phyloP scores from a whole-genome alignment of 2,113 vertebrate species.

The Cyanoramphus novaezelandiae region DNA sequence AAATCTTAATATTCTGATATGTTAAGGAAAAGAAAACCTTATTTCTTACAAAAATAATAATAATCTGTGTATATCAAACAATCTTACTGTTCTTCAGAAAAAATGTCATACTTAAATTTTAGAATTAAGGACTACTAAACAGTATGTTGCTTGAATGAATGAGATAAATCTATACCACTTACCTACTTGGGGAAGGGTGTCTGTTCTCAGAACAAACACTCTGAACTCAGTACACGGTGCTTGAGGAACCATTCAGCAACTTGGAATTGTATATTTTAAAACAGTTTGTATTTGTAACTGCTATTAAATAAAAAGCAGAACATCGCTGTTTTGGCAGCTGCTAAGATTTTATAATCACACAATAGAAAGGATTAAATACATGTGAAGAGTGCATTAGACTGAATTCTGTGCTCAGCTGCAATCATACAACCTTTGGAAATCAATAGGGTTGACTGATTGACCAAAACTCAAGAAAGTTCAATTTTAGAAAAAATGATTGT shows the following conservation, averaged over 20 bases:
- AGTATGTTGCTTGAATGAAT: background rate
- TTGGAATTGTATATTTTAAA: slow-evolving; percentile 21
- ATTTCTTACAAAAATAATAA: background rate
- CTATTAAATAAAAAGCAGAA: slow-evolving; percentile 48
- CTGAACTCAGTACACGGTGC: background rate
- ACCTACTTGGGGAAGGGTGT: background rate
- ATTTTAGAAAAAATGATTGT: slow-evolving; percentile 18
- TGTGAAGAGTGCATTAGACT: slow-evolving; percentile 35
- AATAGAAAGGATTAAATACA: slow-evolving; percentile 58
- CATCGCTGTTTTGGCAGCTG: slow-evolving; percentile 11
- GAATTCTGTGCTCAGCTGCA: slow-evolving; percentile 38
- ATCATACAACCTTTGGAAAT: slow-evolving; percentile 11
- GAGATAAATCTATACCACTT: slow-evolving; percentile 24
- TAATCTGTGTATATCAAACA: background rate
- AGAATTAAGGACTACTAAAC: background rate
- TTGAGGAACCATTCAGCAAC: background rate
- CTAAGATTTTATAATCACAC: slow-evolving; percentile 54
- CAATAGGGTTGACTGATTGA: background rate
- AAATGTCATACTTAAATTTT: background rate
- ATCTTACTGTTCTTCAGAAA: background rate
- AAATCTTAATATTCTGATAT: background rate
- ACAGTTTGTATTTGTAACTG: slow-evolving; percentile 42
- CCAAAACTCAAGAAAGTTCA: background rate
- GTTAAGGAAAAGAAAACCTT: background rate
- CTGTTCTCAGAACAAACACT: slow-evolving; percentile 15